Evolutionary conservation across 2,888 invertebrate genomes (phyloP).

Genomic region (Spialia ferax): DNA sequence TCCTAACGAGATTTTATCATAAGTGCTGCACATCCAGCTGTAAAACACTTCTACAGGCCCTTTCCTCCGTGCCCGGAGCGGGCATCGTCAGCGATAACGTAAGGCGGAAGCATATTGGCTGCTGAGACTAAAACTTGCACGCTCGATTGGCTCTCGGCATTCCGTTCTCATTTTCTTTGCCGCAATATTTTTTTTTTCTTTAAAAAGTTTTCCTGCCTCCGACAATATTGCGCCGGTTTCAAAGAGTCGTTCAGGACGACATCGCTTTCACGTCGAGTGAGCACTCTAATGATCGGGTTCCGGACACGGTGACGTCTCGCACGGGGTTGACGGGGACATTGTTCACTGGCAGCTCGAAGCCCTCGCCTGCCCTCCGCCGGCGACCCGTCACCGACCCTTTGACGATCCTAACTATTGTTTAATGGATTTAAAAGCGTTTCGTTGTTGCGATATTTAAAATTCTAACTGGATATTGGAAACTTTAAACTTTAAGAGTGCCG

Average conservation of each 20-base stretch:
- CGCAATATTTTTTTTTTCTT: constrained; percentile 78
- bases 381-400: constrained; percentile 63
- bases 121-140: constrained; percentile 70
- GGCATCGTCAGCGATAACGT: constrained; percentile 7
- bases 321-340: constrained; percentile 40
- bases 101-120: constrained; percentile 69
- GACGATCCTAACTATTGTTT: constrained; percentile 68
- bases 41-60: background rate
- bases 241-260: constrained; percentile 78
- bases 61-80: background rate
- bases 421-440: constrained; percentile 70
- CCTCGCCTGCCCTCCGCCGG: constrained; percentile 22
- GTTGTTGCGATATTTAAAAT: constrained; percentile 60
- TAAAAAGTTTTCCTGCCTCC: constrained; percentile 83
- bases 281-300: constrained; percentile 86
- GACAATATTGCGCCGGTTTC: constrained; percentile 84
- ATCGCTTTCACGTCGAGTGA: constrained; percentile 85
- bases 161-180: constrained; percentile 78
- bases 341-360: constrained; percentile 42
- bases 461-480: constrained; percentile 45
- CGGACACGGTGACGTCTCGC: constrained; percentile 64
- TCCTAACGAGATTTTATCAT: too few relatives aligned
- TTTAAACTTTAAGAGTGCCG: constrained; percentile 11
- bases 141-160: constrained; percentile 80
- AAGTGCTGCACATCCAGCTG: background rate